These are phyloP conservation scores for Varroa destructor DNA, from an alignment of 1,140 invertebrate genomes.

Conservation along the genomic window DNA sequence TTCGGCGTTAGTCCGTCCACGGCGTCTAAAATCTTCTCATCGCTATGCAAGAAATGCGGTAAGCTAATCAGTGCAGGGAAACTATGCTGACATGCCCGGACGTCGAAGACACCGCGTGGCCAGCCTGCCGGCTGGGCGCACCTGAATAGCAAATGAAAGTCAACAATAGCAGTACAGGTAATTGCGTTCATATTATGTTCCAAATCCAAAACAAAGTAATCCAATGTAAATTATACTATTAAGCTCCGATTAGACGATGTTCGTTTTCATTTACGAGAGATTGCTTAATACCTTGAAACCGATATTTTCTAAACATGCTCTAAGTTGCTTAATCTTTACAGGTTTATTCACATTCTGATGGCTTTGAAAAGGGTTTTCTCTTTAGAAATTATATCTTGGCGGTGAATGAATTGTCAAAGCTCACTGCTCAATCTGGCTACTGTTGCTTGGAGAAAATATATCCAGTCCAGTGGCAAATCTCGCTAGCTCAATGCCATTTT, in stretches of 20 bases:
- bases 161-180: too few species aligned
- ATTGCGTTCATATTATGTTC: too few species aligned
- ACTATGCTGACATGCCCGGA: constrained; percentile 2
- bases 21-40: not conserved
- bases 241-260: too few species aligned
- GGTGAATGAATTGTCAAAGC: not conserved
- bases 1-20: constrained; percentile 5
- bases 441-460: not conserved
- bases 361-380: too few species aligned
- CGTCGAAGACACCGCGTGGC: constrained; percentile 6
- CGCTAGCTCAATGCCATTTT: constrained; percentile 1
- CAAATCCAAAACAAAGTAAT: too few species aligned
- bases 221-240: too few species aligned
- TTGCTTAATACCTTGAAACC: too few species aligned
- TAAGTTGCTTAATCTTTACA: too few species aligned
- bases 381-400: too few species aligned
- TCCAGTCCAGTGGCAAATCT: constrained; percentile 9
- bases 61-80: constrained; percentile 4
- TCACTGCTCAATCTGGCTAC: not conserved
- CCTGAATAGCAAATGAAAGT: not conserved
- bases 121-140: constrained; percentile 1
- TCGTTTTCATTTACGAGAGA: too few species aligned
- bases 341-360: too few species aligned
- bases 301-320: too few species aligned
- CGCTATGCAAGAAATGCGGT: constrained; percentile 7